Evolutionary conservation across 2,797 vertebrate genomes (phyloP).

Genomic region (Danio jaintianensis): DNA sequence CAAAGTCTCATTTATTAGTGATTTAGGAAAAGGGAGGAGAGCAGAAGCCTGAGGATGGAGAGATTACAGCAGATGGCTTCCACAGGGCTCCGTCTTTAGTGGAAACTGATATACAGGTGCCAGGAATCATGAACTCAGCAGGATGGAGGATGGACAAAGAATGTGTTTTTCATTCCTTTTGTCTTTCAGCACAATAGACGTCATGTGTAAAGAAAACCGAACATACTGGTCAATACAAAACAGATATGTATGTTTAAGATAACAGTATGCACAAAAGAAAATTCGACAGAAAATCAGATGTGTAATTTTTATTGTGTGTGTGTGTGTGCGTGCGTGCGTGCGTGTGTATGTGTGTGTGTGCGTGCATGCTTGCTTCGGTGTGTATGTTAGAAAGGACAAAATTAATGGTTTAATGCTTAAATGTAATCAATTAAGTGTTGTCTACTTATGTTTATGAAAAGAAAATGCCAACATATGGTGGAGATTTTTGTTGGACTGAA

Average conservation of each 20-base stretch:
- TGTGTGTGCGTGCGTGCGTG: too few species aligned
- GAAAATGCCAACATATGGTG: too few species aligned
- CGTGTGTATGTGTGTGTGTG: too few species aligned
- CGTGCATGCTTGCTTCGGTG: too few species aligned
- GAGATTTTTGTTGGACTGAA: too few species aligned
- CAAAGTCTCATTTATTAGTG: constrained; percentile 30
- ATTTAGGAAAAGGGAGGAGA: constrained; percentile 38
- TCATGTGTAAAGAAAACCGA: background rate
- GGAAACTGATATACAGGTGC: constrained; percentile 67
- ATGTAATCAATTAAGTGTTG: too few species aligned
- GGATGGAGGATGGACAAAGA: constrained; percentile 34
- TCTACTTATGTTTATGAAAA: too few species aligned
- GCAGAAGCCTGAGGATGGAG: constrained; percentile 57
- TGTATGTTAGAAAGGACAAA: too few species aligned
- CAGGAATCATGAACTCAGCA: constrained; percentile 51
- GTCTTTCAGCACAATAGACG: background rate
- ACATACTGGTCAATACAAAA: background rate
- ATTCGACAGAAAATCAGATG: background rate
- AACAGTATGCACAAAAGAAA: constrained; percentile 9
- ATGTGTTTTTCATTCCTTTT: constrained; percentile 23
- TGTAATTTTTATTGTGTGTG: too few species aligned
- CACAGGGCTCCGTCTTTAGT: constrained; percentile 61
- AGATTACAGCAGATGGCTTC: constrained; percentile 71
- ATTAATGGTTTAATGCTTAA: too few species aligned
- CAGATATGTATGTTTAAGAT: background rate